These are phyloP conservation scores for Cataglyphis hispanica DNA, from an alignment of 1,140 invertebrate genomes.

Conservation along the genomic window DNA sequence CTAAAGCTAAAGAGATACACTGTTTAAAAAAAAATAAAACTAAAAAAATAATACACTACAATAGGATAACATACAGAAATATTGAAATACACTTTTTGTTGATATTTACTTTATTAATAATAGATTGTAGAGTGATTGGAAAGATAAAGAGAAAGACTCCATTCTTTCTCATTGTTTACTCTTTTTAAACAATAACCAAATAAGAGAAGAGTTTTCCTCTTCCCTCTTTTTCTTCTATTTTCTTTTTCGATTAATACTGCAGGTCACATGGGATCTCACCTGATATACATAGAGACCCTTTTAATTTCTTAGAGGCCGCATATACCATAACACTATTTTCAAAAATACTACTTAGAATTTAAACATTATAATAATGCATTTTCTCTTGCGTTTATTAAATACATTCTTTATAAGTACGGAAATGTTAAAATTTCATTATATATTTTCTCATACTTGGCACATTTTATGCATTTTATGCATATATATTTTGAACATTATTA, in stretches of 20 bases:
- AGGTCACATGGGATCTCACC: constrained; percentile 38
- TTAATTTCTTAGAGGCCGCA: constrained; percentile 71
- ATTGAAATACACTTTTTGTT: constrained; percentile 24
- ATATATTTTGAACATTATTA: not conserved
- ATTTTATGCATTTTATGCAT: constrained; percentile 27
- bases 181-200: not conserved
- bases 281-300: constrained; percentile 53
- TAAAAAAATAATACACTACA: constrained; percentile 6
- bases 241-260: not conserved
- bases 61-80: constrained; percentile 29
- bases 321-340: constrained; percentile 78
- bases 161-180: constrained; percentile 20
- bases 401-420: constrained; percentile 78
- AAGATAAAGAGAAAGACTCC: not conserved
- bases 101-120: constrained; percentile 17
- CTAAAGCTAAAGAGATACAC: constrained; percentile 25
- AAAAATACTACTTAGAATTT: constrained; percentile 83
- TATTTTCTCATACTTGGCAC: not conserved
- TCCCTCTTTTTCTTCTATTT: not conserved
- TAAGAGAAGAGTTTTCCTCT: not conserved
- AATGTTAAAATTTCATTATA: constrained; percentile 33
- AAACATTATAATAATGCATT: constrained; percentile 81
- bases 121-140: not conserved
- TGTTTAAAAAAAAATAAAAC: not conserved
- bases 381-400: constrained; percentile 79